phyloP scores from a whole-genome alignment of 2,113 vertebrate species.

The Nothoprocta pentlandii region DNA sequence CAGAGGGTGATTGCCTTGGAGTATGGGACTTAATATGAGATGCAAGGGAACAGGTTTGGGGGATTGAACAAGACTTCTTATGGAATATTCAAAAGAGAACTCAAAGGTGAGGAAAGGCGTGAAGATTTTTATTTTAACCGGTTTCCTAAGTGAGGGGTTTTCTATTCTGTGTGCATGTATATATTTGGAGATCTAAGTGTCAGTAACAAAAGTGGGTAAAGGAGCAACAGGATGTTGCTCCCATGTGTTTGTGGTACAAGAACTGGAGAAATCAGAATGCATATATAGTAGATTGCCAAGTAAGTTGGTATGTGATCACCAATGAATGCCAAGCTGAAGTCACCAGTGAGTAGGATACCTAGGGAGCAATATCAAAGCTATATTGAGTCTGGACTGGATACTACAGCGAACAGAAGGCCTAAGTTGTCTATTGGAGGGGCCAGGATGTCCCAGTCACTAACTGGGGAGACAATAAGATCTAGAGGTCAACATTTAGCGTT shows the following conservation, averaged over 20 bases:
- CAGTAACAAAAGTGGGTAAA: not conserved
- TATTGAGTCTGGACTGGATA: not conserved
- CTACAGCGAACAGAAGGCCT: not conserved
- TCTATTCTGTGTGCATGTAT: not conserved
- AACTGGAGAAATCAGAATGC: not conserved
- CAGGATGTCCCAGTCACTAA: not conserved
- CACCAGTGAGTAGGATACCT: not conserved
- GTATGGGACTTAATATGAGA: not conserved
- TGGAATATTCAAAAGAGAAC: not conserved
- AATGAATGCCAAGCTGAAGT: not conserved
- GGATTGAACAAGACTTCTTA: not conserved
- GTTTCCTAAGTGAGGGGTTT: not conserved
- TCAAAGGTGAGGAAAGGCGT: not conserved
- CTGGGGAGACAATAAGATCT: not conserved
- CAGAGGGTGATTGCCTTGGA: no score
- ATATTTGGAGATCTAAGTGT: not conserved
- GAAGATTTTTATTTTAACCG: not conserved
- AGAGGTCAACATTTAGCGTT: not conserved
- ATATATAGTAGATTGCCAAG: accelerated
- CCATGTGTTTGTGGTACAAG: not conserved
- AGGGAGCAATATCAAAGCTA: not conserved
- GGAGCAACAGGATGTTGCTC: accelerated
- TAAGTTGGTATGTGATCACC: no score
- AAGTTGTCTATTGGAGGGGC: not conserved
- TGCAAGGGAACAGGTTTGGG: not conserved